A percentile compares a stretch with the other conserved stretches of the same genome.
phyloP scores from a whole-genome alignment of 2,888 invertebrate genomes.

The Acrobasis consociella region DNA sequence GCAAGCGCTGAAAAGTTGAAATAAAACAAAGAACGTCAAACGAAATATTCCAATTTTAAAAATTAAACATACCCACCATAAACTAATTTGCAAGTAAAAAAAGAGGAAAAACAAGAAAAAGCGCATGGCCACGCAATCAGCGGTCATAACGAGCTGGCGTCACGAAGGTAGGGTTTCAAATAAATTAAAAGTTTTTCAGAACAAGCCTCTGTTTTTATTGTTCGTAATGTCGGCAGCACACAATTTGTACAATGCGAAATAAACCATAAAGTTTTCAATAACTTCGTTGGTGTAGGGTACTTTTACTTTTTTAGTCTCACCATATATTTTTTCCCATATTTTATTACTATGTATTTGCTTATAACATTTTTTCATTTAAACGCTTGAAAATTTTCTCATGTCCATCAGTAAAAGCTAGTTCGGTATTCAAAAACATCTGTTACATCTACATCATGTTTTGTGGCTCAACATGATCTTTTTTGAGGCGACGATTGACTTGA shows the following conservation, averaged over 20 bases:
- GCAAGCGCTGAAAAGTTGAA: not conserved
- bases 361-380: not conserved
- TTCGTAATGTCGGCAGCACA: not conserved
- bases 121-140: slow-evolving; percentile 52
- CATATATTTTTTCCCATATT: not conserved
- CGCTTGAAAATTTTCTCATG: slow-evolving; percentile 15
- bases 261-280: not conserved
- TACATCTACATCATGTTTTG: slow-evolving; percentile 7
- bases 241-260: slow-evolving; percentile 16
- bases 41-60: slow-evolving; percentile 28
- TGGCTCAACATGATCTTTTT: slow-evolving; percentile 20
- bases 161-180: slow-evolving; percentile 40
- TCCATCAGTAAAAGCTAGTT: slow-evolving; percentile 10
- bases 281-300: not conserved
- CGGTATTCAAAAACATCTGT: slow-evolving; percentile 19
- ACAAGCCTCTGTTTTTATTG: slow-evolving; percentile 14
- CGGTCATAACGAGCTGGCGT: slow-evolving; percentile 45
- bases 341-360: not conserved
- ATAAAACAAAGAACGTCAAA: slow-evolving; percentile 16
- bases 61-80: slow-evolving; percentile 44
- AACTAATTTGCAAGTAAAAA: slow-evolving; percentile 56
- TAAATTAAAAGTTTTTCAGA: slow-evolving; percentile 24
- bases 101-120: slow-evolving; percentile 40
- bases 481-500: slow-evolving; percentile 6
- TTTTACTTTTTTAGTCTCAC: not conserved